Conservation (phyloP, 2,888 invertebrate genomes). For the Achlya flavicornis region DNA sequence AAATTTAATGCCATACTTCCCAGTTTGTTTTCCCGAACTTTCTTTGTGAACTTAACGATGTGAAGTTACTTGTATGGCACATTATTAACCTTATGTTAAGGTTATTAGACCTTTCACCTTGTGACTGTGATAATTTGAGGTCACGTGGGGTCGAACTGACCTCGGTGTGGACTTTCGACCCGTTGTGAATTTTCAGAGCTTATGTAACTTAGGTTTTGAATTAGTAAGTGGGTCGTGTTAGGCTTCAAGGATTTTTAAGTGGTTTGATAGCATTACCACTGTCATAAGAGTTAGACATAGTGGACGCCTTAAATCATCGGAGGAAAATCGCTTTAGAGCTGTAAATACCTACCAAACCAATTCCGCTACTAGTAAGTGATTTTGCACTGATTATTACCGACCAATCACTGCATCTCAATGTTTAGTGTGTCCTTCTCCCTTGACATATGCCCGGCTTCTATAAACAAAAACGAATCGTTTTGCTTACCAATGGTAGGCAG, state of each 20-base stretch:
- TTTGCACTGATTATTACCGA: too few species aligned
- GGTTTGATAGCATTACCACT: too few species aligned
- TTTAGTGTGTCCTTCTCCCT: too few species aligned
- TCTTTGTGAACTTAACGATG: conserved; percentile 25
- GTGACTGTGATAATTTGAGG: conserved; percentile 1
- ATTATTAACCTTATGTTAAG: not conserved
- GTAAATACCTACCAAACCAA: too few species aligned
- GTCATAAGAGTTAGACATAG: not conserved
- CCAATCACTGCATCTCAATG: too few species aligned
- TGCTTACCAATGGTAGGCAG: too few species aligned
- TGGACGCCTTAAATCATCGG: too few species aligned
- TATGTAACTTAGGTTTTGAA: not conserved
- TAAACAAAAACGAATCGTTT: too few species aligned
- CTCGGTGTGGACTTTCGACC: conserved; percentile 5
- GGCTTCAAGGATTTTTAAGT: too few species aligned
- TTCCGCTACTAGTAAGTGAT: too few species aligned
- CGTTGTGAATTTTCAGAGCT: conserved; percentile 1
- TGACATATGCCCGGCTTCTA: too few species aligned
- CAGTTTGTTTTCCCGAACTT: conserved; percentile 55
- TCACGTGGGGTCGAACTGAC: conserved; percentile 7
- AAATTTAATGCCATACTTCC: conserved; percentile 59
- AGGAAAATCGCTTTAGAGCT: too few species aligned
- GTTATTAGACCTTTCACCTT: conserved; percentile 8
- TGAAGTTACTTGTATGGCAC: conserved; percentile 25
- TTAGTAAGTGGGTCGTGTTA: not conserved